Evolutionary conservation across 2,888 invertebrate species (phyloP).

Genomic region (Philhelius pedissequus): DNA sequence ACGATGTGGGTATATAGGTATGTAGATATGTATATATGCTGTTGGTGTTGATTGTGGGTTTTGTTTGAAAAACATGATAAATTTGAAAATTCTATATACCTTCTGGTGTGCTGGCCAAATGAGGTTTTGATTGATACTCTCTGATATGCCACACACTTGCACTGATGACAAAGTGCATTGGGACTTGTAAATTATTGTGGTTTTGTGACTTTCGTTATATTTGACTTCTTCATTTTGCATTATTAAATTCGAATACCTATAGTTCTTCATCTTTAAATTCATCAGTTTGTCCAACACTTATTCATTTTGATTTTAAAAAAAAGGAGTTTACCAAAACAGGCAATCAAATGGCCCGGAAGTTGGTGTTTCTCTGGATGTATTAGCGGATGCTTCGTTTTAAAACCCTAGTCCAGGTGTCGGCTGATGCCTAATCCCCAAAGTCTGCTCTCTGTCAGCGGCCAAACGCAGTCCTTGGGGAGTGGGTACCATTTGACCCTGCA

Average conservation of each 20-base stretch:
- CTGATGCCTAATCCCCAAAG: too few relatives aligned
- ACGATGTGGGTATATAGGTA: not conserved
- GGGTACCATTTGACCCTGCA: too few relatives aligned
- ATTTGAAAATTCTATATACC: slow-evolving; percentile 54
- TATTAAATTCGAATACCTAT: too few relatives aligned
- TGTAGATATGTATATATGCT: too few relatives aligned
- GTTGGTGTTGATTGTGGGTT: slow-evolving; percentile 33
- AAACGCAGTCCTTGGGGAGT: too few relatives aligned
- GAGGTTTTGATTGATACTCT: slow-evolving; percentile 63
- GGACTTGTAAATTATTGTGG: not conserved
- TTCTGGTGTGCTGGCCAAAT: slow-evolving; percentile 47
- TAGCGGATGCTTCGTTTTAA: too few relatives aligned
- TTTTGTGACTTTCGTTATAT: not conserved
- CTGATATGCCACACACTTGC: not conserved
- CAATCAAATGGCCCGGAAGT: too few relatives aligned
- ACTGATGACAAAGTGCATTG: slow-evolving; percentile 10
- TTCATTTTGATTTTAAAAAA: too few relatives aligned
- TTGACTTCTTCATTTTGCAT: not conserved
- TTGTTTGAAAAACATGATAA: slow-evolving; percentile 50
- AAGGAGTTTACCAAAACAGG: too few relatives aligned
- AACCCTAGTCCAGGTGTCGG: too few relatives aligned
- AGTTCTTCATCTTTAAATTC: not conserved
- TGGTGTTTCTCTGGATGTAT: too few relatives aligned
- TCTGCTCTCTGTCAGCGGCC: too few relatives aligned
- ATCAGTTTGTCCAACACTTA: not conserved